These are phyloP conservation scores for Pilophorus perplexus DNA, from an alignment of 2,888 invertebrate species.

Conservation along the genomic window DNA sequence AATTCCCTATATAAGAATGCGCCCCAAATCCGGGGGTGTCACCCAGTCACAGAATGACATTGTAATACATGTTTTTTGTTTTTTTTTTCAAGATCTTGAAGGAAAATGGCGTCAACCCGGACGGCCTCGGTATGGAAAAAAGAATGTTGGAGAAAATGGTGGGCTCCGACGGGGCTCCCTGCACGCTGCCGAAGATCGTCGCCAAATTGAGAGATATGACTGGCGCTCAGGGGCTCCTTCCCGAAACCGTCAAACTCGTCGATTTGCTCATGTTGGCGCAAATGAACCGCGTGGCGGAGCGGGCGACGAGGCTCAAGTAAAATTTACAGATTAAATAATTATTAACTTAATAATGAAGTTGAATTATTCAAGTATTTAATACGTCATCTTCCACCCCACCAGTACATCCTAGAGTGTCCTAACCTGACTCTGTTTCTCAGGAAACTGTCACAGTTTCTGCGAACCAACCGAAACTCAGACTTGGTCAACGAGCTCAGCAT, in stretches of 20 bases:
- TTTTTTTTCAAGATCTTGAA: conserved; percentile 14
- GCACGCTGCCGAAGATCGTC: conserved; percentile 1
- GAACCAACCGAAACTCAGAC: neutral
- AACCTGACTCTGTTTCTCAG: neutral
- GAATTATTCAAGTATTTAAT: no score
- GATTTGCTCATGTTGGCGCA: conserved; percentile 21
- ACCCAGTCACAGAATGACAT: neutral
- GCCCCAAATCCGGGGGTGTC: no score
- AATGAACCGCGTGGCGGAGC: no score
- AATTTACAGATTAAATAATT: neutral
- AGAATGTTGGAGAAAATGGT: conserved; percentile 27
- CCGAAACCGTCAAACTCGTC: conserved; percentile 18
- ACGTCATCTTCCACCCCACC: no score
- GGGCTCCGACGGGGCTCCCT: neutral
- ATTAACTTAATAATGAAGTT: neutral
- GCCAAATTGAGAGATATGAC: neutral
- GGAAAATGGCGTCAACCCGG: conserved; percentile 1
- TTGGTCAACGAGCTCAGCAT: conserved; percentile 30
- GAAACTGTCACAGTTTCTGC: neutral
- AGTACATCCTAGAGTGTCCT: neutral
- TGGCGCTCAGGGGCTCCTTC: conserved; percentile 20
- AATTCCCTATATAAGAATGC: no score
- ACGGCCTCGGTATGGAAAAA: conserved; percentile 32
- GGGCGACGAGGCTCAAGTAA: conserved; percentile 8
- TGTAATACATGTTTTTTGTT: no score